A percentile compares a stretch with the other conserved stretches of the same genome.
phyloP scores from a whole-genome alignment of 2,888 invertebrate genomes.

The Dasypogon diadema region DNA sequence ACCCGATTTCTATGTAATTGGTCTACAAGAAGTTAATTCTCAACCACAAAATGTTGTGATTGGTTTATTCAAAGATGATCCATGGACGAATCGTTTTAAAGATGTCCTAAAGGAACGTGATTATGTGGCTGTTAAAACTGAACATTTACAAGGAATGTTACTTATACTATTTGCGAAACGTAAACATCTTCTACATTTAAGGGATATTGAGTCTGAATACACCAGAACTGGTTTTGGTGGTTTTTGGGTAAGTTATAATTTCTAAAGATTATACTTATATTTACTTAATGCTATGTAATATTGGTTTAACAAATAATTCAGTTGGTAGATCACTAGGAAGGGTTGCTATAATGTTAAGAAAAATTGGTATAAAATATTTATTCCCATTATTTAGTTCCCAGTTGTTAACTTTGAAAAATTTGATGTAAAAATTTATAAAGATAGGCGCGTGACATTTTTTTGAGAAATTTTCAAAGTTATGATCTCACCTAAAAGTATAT shows the following conservation, averaged over 20 bases:
- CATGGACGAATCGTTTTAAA: slow-evolving; percentile 84
- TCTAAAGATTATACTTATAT: too few species aligned
- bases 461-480: too few species aligned
- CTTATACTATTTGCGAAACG: slow-evolving; percentile 82
- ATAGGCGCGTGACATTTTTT: too few species aligned
- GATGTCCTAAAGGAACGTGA: slow-evolving; percentile 76
- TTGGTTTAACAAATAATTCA: too few species aligned
- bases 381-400: too few species aligned
- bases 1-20: slow-evolving; percentile 88
- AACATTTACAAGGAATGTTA: slow-evolving; percentile 86
- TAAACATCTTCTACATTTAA: slow-evolving; percentile 83
- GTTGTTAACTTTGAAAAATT: too few species aligned
- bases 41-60: slow-evolving; percentile 87
- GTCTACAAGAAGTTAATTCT: slow-evolving; percentile 90
- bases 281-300: too few species aligned
- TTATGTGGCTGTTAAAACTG: slow-evolving; percentile 83
- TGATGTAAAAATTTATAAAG: too few species aligned
- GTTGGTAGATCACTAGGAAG: too few species aligned
- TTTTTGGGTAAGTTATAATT: slow-evolving; percentile 80
- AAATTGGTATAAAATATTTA: too few species aligned
- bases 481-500: too few species aligned
- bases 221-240: slow-evolving; percentile 93
- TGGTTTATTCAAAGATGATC: slow-evolving; percentile 85
- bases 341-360: too few species aligned
- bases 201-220: slow-evolving; percentile 87